Evolutionary conservation across 2,113 vertebrate genomes (phyloP).

Genomic region (Copsychus sechellarum): DNA sequence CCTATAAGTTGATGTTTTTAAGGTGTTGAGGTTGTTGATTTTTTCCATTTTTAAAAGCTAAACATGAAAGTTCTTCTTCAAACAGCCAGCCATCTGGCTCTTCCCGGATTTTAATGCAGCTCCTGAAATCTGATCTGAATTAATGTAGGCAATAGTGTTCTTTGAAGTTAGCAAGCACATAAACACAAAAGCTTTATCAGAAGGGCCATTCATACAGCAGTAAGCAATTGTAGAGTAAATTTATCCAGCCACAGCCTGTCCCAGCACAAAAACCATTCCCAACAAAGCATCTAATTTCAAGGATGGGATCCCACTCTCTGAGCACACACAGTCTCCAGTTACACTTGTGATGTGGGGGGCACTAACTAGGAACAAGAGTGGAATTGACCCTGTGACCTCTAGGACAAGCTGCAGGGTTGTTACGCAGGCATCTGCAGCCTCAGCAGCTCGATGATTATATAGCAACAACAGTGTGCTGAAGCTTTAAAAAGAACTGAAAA

Average conservation of each 20-base stretch:
- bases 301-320: neutral
- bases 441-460: neutral
- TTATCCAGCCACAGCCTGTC: neutral
- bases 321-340: neutral
- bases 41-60: neutral
- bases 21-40: neutral
- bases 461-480: neutral
- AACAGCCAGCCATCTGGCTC: constrained; percentile 60
- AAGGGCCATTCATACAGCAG: constrained; percentile 40
- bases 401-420: neutral
- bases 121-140: constrained; percentile 60
- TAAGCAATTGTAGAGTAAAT: constrained; percentile 6
- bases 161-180: constrained; percentile 61
- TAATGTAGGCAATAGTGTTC: constrained; percentile 36
- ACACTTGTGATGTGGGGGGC: neutral
- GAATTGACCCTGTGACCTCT: neutral
- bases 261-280: neutral
- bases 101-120: constrained; percentile 35
- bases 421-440: neutral
- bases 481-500: constrained; percentile 9
- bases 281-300: neutral
- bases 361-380: constrained; percentile 6
- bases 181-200: constrained; percentile 62
- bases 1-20: neutral
- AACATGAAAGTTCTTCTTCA: constrained; percentile 56